Base-by-base conservation (phyloP, 1,140 invertebrate genomes). In the Scaptomyza montana region DNA sequence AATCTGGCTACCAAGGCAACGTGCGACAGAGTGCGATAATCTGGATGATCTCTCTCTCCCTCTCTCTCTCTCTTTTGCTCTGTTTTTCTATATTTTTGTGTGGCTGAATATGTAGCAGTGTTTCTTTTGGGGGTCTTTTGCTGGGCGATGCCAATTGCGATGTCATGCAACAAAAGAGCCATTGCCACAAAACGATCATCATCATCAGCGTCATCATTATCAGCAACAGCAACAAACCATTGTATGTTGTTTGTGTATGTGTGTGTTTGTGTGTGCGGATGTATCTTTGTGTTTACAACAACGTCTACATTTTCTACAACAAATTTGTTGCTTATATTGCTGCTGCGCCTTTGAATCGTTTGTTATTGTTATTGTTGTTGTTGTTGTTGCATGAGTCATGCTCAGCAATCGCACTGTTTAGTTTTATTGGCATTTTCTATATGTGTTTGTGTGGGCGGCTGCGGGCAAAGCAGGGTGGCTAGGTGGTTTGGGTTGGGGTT, bases 151-250 rank as follows among this genome's bases (percentile, higher is more conserved):
- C 80, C 80, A 81, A 85, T 86, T 86, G 82, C 81, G 81, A 85
- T 86, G 81, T 85, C 81, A 85, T 85, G 81, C 81, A 81, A 85
- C 81, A 85, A 87, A 87, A 86, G 76, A 87, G 82, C 76, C 68
- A 69, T 84, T 71, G 74, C 69, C 60, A 66, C 77, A 75, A 75
- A 78, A 75, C 45, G 61, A 63, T 71, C 49, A 76, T 72, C 69
- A 16, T 80, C 62, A 82, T 65, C 57, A 43, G 10, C 63, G 13
- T 59, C 46, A 16, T 54, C 39, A n/a, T 41, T 5, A 12, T n/a
- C n/a, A n/a, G n/a, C n/a, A n/a, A n/a, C 12, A 41, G 4, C 39
- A 41, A n/a, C 39, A 21, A 30, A 46, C 74, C 69, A 46, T 73
- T 66, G 68, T 75, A 62, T 73, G 51, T 60, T 73, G 51, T 60